Conservation (phyloP, 2,888 invertebrate genomes). For the Netelia virgata region DNA sequence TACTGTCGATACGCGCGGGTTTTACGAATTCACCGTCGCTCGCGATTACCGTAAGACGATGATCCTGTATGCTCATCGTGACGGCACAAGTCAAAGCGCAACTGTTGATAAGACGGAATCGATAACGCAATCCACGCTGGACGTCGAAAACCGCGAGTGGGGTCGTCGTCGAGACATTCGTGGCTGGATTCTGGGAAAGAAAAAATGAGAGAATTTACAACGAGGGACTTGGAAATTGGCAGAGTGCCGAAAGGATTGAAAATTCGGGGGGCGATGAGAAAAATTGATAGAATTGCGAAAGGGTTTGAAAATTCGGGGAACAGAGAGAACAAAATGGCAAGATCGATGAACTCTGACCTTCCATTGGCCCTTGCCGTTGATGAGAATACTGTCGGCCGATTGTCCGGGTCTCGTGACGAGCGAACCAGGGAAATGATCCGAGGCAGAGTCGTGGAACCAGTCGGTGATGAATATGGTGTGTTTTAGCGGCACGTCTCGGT, state of each 20-base stretch:
- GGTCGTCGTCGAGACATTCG: slow-evolving; percentile 33
- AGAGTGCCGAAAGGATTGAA: too few relatives aligned
- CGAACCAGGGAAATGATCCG: slow-evolving; percentile 91
- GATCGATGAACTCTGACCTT: slow-evolving; percentile 30
- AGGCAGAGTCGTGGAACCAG: slow-evolving; percentile 87
- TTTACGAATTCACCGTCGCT: slow-evolving; percentile 70
- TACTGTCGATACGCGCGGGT: slow-evolving; percentile 50
- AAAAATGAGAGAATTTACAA: background rate
- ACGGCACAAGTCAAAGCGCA: slow-evolving; percentile 70
- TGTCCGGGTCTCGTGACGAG: slow-evolving; percentile 92
- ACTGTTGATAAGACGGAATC: slow-evolving; percentile 73
- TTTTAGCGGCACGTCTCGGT: slow-evolving; percentile 52
- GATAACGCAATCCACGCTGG: slow-evolving; percentile 60
- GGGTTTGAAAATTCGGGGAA: background rate
- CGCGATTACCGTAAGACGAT: slow-evolving; percentile 70
- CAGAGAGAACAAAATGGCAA: background rate
- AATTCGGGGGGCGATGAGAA: background rate
- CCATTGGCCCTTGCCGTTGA: slow-evolving; percentile 91
- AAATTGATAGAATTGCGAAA: background rate
- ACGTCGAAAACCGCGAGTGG: slow-evolving; percentile 60
- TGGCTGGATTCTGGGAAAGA: slow-evolving; percentile 4
- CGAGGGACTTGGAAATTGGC: background rate
- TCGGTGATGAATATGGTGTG: slow-evolving; percentile 67
- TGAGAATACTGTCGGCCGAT: slow-evolving; percentile 92
- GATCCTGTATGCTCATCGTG: slow-evolving; percentile 64